Percentiles rank a stretch among this genome's conserved stretches.
Conservation (phyloP, 2,113 vertebrate genomes). For the Elephas maximus region DNA sequence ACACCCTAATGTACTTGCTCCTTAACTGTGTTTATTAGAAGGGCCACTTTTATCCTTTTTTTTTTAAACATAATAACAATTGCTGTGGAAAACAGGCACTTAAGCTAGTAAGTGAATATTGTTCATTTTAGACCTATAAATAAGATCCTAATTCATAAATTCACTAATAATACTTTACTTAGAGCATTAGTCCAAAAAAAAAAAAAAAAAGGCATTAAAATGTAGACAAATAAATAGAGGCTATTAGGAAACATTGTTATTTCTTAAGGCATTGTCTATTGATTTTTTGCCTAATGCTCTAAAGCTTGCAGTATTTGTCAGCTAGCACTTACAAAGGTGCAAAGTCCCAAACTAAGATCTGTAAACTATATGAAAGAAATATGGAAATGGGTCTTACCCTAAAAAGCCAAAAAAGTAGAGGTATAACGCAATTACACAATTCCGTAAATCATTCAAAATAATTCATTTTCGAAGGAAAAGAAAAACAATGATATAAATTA, state of each 20-base stretch:
- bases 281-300: conserved; percentile 14
- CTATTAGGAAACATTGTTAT: background rate
- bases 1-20: background rate
- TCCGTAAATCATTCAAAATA: background rate
- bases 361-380: background rate
- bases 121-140: background rate
- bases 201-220: conserved; percentile 1
- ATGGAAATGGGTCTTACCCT: background rate
- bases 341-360: background rate
- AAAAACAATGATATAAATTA: background rate
- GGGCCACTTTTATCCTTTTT: background rate
- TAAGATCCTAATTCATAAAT: conserved; percentile 47
- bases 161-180: conserved; percentile 23
- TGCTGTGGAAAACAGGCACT: background rate
- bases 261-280: background rate
- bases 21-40: conserved; percentile 16
- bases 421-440: background rate
- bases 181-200: background rate
- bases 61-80: background rate
- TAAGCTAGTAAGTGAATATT: conserved; percentile 29
- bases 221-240: conserved; percentile 1
- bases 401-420: background rate
- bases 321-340: background rate
- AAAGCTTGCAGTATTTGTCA: background rate
- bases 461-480: conserved; percentile 36